Evolutionary conservation across 2,113 vertebrate genomes (phyloP), one percentile per base, ranked within the genome.

Genomic region (Hydrochoerus hydrochaeris): DNA sequence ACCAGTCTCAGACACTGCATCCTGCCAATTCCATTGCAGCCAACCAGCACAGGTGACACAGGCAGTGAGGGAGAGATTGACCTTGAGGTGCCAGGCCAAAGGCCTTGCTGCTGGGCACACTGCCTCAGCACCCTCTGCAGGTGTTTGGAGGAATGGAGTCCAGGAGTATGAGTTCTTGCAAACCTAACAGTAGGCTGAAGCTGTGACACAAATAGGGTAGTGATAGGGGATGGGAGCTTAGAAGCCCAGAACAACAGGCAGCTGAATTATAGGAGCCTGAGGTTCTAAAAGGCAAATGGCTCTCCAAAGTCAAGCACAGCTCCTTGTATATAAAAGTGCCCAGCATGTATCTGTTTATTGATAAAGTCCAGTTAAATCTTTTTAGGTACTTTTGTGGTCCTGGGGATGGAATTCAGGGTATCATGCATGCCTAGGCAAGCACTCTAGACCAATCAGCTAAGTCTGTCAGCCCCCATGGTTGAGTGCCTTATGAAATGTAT

Each of bases 121-220:
- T 75, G 88, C 49, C 41, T 80, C 75, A 82, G 63, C 41, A 81
- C 41, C 35, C 35, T 54, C 75, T n/a, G 41, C 69, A 91, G 44
- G 52, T 80, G 49, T 95, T 60, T 52, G 63, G 30, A 85, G 83
- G 58, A 58, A 78, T 77, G 77, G 69, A 96, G 46, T 57, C 63
- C 94, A 83, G 44, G 65, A 95, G n/a, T 19, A 22, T 81, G 65
- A 90, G 63, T 78, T 92, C 81, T 90, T 30, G 8, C 19, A 63
- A 77, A 69, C 73, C 88, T 89, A 83, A 94, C 1, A 94, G 82
- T 32, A 92, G 81, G 85, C 67, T 38, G 63, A 89, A 35, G 57
- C 67, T 85, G 19, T 35, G 85, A 90, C 54, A 5, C 58, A 83
- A 57, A 62, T 30, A 26, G 44, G 84, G 71, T 69, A 77, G 28